Evolutionary conservation across 2,888 invertebrate species (phyloP), one percentile per base, ranked within the genome.

Genomic region (Digitonthophagus gazella): DNA sequence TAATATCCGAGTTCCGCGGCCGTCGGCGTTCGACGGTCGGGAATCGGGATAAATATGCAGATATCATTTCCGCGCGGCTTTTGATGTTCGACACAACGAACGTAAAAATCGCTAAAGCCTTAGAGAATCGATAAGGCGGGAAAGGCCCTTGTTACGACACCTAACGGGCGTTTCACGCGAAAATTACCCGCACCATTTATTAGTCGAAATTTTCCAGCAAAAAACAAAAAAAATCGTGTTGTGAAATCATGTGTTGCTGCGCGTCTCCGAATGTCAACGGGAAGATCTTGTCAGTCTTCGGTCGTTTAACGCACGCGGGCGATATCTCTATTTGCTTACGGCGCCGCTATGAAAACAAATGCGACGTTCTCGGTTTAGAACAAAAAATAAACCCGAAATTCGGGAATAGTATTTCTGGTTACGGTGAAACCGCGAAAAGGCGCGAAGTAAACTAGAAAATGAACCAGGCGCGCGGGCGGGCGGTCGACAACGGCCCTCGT

Each of bases 51-150:
- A 61, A 61, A 61, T 61, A 68, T 68, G 68, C 54, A 65, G 65
- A 68, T 68, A 68, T 58, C 68, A 68, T 68, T 68, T 68, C 65
- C 65, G 58, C 54, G 58, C 58, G 20, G 64, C 68, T 65, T 67
- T 68, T 68, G 65, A 65, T 68, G 68, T 68, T 61, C 65, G 44
- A 19, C n/a, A 64, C 58, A 58, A 68, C 19, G 58, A n/a, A 64
- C 58, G 64, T 68, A 67, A 67, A 67, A 67, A 57, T 57, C 58
- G 58, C 58, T 22, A 65, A 65, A 58, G 58, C 20, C 58, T 65
- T 58, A 15, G 58, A 20, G 22, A 55, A 68, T 68, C 68, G 58
- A 68, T 68, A 68, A 28, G 65, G n/a, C 6, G 5, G n/a, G n/a
- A 19, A 18, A n/a, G 18, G 61, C 19, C 18, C 61, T 61, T 61